phyloP scores from a whole-genome alignment of 2,797 vertebrate genomes.

The Sciurus vulgaris region DNA sequence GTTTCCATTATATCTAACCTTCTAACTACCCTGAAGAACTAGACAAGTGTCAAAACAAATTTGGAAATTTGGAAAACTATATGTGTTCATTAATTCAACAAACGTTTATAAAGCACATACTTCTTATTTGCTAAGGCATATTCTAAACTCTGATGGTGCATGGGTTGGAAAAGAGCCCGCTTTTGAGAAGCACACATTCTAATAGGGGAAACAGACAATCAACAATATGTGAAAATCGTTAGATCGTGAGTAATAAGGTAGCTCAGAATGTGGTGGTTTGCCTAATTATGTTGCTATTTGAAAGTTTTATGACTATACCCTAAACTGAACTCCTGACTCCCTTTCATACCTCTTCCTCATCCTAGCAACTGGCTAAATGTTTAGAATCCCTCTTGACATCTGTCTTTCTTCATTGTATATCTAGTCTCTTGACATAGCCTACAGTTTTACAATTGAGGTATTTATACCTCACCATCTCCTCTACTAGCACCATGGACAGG shows the following conservation, averaged over 20 bases:
- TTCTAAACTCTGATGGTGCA: neutral
- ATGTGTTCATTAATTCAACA: conserved; percentile 14
- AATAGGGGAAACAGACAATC: neutral
- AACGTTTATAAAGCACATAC: neutral
- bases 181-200: neutral
- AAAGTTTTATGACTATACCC: neutral
- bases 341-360: neutral
- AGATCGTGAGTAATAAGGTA: neutral
- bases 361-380: neutral
- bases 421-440: neutral
- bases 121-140: neutral
- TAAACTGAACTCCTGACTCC: neutral
- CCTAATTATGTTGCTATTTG: neutral
- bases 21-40: neutral
- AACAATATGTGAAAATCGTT: neutral
- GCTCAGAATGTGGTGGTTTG: neutral
- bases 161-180: neutral
- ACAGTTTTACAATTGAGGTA: neutral
- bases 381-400: neutral
- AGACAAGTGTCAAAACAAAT: neutral
- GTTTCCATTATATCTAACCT: neutral
- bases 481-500: neutral
- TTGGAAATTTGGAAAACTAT: conserved; percentile 37
- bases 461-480: neutral
- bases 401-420: neutral